These are phyloP conservation scores for Paramormyrops kingsleyae DNA, from an alignment of 2,113 vertebrate species.

Conservation along the genomic window DNA sequence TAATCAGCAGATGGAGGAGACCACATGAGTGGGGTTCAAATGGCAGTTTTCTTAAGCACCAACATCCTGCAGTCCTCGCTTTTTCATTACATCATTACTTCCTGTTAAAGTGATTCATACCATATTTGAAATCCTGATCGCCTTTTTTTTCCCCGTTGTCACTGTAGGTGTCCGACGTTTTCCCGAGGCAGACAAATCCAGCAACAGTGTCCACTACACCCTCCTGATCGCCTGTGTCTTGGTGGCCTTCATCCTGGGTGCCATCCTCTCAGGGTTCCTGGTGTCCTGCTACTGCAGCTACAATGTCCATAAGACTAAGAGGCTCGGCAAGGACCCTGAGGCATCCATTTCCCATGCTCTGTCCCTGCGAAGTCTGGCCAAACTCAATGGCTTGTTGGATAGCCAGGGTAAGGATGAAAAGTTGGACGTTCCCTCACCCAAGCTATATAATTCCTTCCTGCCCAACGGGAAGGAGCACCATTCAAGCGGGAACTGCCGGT, in stretches of 20 bases:
- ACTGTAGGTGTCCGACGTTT: conserved; percentile 51
- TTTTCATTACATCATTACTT: neutral
- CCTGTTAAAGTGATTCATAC: neutral
- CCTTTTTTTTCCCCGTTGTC: neutral
- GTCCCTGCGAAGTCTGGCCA: conserved; percentile 68
- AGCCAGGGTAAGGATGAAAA: conserved; percentile 57
- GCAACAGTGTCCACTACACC: conserved; percentile 58
- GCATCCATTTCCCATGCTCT: conserved; percentile 59
- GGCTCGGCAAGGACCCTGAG: conserved; percentile 61
- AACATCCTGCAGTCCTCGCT: neutral
- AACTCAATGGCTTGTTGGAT: conserved; percentile 65
- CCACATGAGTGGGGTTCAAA: neutral
- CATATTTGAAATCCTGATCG: neutral
- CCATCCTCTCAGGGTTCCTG: conserved; percentile 65
- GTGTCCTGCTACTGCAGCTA: conserved; percentile 73
- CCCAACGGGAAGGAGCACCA: conserved; percentile 47
- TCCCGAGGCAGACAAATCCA: conserved; percentile 26
- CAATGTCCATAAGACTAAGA: conserved; percentile 41
- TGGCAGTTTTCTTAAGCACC: neutral
- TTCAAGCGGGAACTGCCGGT: conserved; percentile 10
- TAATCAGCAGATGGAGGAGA: conserved; percentile 3
- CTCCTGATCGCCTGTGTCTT: conserved; percentile 65
- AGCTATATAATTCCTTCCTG: conserved; percentile 68
- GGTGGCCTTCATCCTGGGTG: conserved; percentile 71
- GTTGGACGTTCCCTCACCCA: conserved; percentile 41